phyloP scores from a whole-genome alignment of 2,113 vertebrate species.

The rat (Rattus norvegicus) region DNA sequence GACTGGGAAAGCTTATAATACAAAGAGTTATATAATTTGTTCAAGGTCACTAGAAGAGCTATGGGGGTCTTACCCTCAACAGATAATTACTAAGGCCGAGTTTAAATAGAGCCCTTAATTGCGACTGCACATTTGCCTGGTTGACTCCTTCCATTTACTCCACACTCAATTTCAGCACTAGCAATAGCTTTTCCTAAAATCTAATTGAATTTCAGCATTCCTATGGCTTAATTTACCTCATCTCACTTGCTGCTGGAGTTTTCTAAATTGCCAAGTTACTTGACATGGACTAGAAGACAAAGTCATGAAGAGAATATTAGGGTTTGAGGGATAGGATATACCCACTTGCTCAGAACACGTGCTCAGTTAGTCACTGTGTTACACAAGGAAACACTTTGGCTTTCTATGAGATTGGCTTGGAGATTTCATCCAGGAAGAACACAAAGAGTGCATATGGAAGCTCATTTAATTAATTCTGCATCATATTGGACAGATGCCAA shows the following conservation, averaged over 20 bases:
- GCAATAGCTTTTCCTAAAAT: neutral
- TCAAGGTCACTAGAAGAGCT: conserved; percentile 62
- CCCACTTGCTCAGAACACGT: neutral
- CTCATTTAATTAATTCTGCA: neutral
- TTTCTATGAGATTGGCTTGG: neutral
- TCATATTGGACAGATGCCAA: neutral
- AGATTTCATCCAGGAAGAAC: neutral
- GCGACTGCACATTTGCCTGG: conserved; percentile 40
- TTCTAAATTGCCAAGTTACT: neutral
- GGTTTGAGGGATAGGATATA: neutral
- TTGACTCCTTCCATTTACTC: conserved; percentile 62
- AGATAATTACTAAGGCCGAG: conserved; percentile 65
- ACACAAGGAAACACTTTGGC: rapidly evolving
- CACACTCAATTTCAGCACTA: conserved; percentile 30
- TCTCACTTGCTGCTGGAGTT: conserved; percentile 6
- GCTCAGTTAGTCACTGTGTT: neutral
- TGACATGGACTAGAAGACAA: neutral
- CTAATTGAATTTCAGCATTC: conserved; percentile 65
- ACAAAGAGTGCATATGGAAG: neutral
- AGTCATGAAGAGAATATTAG: neutral
- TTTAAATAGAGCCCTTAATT: conserved; percentile 73
- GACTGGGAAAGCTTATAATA: conserved; percentile 35
- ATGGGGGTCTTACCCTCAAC: conserved; percentile 54
- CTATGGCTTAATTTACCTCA: neutral
- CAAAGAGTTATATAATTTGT: conserved; percentile 27